Conservation (phyloP, 2,113 vertebrate genomes). For the Megaceryle torquata region DNA sequence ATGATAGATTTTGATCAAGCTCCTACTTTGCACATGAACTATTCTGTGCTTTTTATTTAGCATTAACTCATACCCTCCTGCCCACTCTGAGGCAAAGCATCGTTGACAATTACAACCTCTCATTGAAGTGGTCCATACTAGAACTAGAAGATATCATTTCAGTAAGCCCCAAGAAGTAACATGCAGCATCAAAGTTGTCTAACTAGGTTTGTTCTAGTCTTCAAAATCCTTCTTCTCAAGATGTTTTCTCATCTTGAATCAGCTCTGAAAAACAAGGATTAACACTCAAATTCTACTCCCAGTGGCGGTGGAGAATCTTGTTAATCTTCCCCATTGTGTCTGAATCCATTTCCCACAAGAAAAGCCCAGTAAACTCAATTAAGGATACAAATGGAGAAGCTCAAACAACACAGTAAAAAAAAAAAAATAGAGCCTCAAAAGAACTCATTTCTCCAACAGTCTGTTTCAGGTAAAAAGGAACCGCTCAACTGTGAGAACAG, state of each 20-base stretch:
- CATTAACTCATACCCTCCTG: neutral
- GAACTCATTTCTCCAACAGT: neutral
- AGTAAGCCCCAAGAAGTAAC: neutral
- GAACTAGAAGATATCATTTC: neutral
- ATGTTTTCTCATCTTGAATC: neutral
- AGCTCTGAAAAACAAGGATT: neutral
- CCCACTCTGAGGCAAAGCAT: neutral
- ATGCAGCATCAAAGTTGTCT: neutral
- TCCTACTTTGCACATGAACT: neutral
- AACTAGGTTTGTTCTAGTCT: neutral
- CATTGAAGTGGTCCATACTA: neutral
- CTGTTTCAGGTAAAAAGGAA: neutral
- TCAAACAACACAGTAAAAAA: neutral
- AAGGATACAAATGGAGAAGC: neutral
- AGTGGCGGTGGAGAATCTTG: neutral
- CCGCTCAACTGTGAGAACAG: neutral
- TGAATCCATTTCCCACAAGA: neutral
- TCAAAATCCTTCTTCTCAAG: neutral
- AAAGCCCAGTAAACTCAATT: neutral
- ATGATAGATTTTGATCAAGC: neutral
- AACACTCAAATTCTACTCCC: neutral
- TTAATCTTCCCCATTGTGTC: neutral
- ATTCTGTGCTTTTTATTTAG: neutral
- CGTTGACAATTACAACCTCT: neutral
- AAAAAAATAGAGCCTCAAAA: neutral